A percentile compares a stretch with the other conserved stretches of the same genome.
These are phyloP conservation scores for Casuarius casuarius DNA, from an alignment of 2,113 vertebrate genomes.

Conservation along the genomic window DNA sequence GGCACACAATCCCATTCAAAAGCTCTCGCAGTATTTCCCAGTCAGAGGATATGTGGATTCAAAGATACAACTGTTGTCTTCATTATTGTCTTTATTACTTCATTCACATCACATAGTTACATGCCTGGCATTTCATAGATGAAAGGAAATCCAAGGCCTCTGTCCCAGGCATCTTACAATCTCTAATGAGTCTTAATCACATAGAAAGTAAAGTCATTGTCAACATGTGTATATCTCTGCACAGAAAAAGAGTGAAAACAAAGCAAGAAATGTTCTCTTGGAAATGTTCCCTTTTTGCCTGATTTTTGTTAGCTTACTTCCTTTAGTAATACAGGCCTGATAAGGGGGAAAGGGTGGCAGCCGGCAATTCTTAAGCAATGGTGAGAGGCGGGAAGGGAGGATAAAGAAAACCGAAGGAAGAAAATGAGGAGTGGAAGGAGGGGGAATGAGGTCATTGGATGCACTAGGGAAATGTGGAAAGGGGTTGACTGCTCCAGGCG, in stretches of 20 bases:
- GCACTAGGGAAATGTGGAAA: not conserved
- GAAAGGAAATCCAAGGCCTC: not conserved
- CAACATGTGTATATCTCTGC: not conserved
- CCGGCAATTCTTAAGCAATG: not conserved
- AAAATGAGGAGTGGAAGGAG: constrained; percentile 20
- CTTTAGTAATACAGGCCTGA: not conserved
- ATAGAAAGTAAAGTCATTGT: not conserved
- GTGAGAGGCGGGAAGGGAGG: not conserved
- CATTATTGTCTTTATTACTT: constrained; percentile 24
- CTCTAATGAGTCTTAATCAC: not conserved
- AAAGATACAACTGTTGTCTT: constrained; percentile 26
- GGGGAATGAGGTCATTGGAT: not conserved
- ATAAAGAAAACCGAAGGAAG: not conserved
- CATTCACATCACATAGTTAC: not conserved
- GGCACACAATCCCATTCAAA: not conserved
- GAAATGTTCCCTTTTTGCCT: not conserved
- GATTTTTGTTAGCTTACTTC: not conserved
- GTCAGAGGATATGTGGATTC: not conserved
- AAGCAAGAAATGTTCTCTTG: not conserved
- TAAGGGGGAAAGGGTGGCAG: not conserved
- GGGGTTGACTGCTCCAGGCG: not conserved
- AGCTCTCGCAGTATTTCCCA: constrained; percentile 23
- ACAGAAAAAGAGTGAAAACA: not conserved
- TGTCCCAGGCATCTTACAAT: not conserved
- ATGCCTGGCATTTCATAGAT: constrained; percentile 25